Evolutionary conservation across 2,888 invertebrate species (phyloP).

Genomic region (Epistrophella euchroma): DNA sequence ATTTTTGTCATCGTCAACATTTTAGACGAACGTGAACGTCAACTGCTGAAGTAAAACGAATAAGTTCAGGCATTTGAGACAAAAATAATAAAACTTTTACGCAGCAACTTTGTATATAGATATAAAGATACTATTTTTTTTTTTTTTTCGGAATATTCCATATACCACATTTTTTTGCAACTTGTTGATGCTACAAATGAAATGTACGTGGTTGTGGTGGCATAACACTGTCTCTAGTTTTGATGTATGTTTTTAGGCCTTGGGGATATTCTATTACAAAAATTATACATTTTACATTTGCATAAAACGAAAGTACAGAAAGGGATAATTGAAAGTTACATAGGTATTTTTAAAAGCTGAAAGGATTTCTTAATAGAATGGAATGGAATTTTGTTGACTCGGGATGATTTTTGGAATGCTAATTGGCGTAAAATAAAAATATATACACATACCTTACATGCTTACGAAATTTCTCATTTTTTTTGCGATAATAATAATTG

Average conservation of each 20-base stretch:
- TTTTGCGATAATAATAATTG: no score
- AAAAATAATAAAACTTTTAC: constrained; percentile 18
- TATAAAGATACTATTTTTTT: no score
- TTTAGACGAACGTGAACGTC: background rate
- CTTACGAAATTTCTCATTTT: no score
- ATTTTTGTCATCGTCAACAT: constrained; percentile 5
- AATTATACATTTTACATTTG: constrained; percentile 14
- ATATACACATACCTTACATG: no score
- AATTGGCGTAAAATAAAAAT: background rate
- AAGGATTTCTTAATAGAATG: background rate
- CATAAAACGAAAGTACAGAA: background rate
- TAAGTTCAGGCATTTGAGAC: constrained; percentile 12
- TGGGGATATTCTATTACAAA: background rate
- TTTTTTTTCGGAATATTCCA: background rate
- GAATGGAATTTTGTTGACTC: constrained; percentile 17
- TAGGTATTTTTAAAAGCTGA: constrained; percentile 2
- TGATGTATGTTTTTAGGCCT: constrained; percentile 9
- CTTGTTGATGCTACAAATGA: background rate
- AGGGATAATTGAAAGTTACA: constrained; percentile 17
- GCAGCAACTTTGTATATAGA: background rate
- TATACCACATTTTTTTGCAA: background rate
- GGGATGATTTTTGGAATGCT: background rate
- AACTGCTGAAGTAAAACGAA: constrained; percentile 10
- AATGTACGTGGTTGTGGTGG: background rate
- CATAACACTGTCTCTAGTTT: background rate